Percentiles rank a stretch among this genome's conserved stretches.
phyloP scores from a whole-genome alignment of 2,888 invertebrate species.

The Thysanoteuthis rhombus region DNA sequence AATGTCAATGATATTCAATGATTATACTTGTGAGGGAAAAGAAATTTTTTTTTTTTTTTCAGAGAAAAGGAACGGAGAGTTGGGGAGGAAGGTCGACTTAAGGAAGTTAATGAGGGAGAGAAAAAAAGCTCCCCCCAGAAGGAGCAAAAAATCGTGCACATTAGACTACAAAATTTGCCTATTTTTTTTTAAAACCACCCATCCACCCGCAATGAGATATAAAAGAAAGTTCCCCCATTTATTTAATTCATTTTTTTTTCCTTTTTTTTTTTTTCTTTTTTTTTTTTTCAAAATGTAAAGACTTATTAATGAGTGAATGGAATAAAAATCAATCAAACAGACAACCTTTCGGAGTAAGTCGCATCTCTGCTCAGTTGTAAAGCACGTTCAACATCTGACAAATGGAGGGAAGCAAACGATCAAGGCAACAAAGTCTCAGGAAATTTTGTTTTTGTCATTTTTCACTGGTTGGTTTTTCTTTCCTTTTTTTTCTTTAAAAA shows the following conservation, averaged over 20 bases:
- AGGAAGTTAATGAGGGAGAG: neutral
- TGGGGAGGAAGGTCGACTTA: neutral
- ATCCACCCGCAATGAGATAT: neutral
- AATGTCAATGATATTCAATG: neutral
- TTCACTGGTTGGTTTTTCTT: neutral
- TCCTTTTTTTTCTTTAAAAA: no score
- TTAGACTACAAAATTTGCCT: neutral
- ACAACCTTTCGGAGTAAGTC: neutral
- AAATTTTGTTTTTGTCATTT: neutral
- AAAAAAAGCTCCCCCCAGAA: neutral
- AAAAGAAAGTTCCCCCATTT: neutral
- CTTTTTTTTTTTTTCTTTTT: no score
- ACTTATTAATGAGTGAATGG: neutral
- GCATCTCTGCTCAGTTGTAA: neutral
- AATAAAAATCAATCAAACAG: neutral
- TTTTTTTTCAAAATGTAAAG: no score
- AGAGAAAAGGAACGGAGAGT: neutral
- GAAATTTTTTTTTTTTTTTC: neutral
- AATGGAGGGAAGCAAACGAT: slow-evolving; percentile 21
- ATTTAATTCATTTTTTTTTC: no score
- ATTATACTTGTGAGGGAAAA: neutral
- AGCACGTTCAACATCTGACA: neutral
- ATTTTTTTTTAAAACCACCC: neutral
- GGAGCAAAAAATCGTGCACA: neutral
- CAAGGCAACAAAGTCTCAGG: slow-evolving; percentile 25